Conservation (phyloP, 2,797 vertebrate genomes). For the Gymnothorax reevesii region DNA sequence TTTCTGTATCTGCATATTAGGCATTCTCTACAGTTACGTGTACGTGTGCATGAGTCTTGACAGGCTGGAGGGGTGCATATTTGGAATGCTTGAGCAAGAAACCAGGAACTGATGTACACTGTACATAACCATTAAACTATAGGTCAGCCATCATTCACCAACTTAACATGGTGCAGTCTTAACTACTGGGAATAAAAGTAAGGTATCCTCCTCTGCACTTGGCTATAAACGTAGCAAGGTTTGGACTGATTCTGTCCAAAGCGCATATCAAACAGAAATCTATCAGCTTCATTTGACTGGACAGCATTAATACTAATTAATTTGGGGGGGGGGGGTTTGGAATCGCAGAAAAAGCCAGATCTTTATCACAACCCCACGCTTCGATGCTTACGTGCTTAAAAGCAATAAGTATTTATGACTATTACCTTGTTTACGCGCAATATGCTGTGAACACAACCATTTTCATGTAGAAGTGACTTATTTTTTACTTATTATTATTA, state of each 20-base stretch:
- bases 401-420: neutral
- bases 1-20: neutral
- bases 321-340: neutral
- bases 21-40: conserved; percentile 26
- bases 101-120: neutral
- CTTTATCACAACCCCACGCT: neutral
- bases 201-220: neutral
- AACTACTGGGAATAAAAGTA: neutral
- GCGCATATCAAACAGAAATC: neutral
- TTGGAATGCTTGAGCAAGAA: neutral
- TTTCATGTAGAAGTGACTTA: conserved; percentile 4
- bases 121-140: neutral
- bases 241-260: neutral
- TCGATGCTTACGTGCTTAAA: neutral
- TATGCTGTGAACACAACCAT: conserved; percentile 7
- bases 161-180: neutral
- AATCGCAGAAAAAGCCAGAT: neutral
- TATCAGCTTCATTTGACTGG: conserved; percentile 7
- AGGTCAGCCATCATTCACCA: neutral
- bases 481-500: neutral
- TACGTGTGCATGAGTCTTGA: neutral
- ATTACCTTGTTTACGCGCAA: neutral
- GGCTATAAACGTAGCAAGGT: neutral
- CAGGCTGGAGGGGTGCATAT: neutral
- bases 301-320: neutral